phyloP scores from a whole-genome alignment of 2,113 vertebrate genomes.

The Dryoscopus gambensis region DNA sequence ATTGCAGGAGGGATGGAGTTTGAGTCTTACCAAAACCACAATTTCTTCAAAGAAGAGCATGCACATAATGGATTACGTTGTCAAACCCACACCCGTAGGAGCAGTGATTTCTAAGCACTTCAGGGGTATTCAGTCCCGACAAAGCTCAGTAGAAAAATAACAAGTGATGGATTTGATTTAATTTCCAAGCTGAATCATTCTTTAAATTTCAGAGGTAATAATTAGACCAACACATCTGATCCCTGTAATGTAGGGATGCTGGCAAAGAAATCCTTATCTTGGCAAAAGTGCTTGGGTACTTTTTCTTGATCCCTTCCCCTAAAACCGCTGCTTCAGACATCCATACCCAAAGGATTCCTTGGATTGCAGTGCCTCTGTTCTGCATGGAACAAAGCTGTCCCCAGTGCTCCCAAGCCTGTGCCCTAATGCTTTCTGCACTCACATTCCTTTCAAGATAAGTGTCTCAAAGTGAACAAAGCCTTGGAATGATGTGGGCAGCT shows the following conservation, averaged over 20 bases:
- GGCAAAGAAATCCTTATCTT: accelerated
- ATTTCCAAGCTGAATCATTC: not conserved
- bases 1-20: not conserved
- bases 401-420: not conserved
- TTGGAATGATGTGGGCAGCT: not conserved
- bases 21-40: accelerated
- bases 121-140: not conserved
- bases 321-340: not conserved
- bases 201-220: not conserved
- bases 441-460: not conserved
- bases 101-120: not conserved
- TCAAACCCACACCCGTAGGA: not conserved
- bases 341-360: not conserved
- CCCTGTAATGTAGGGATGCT: not conserved
- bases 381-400: not conserved
- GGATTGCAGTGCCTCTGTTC: not conserved
- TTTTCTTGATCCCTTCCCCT: not conserved
- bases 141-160: not conserved
- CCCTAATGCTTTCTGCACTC: not conserved
- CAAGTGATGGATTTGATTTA: not conserved
- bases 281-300: not conserved
- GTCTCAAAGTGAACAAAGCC: not conserved
- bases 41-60: not conserved
- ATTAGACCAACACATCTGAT: not conserved
- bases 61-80: not conserved